phyloP scores from a whole-genome alignment of 2,888 invertebrate genomes.

The Hypsopygia costalis region DNA sequence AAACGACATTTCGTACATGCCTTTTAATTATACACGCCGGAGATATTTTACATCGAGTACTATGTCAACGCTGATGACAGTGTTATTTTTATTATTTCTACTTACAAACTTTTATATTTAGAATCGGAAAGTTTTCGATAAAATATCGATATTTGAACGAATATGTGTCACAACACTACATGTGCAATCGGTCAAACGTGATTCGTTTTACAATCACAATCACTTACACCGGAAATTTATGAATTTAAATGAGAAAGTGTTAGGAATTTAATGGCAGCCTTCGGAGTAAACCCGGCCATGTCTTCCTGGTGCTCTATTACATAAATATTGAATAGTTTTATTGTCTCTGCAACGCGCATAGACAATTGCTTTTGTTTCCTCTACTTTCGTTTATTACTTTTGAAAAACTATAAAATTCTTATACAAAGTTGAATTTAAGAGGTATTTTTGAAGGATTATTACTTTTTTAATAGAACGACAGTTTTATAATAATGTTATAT shows the following conservation, averaged over 20 bases:
- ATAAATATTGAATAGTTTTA: constrained; percentile 61
- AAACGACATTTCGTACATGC: too few relatives aligned
- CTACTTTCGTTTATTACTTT: constrained; percentile 24
- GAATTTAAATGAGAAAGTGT: constrained; percentile 80
- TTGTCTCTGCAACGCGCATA: constrained; percentile 41
- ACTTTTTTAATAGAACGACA: constrained; percentile 33
- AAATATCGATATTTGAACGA: constrained; percentile 18
- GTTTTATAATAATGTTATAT: background rate
- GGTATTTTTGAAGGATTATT: too few relatives aligned
- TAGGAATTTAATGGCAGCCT: constrained; percentile 74
- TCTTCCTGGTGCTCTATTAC: constrained; percentile 57
- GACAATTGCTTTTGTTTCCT: constrained; percentile 27
- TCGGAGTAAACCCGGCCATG: constrained; percentile 49
- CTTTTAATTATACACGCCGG: too few relatives aligned
- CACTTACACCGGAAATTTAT: constrained; percentile 78
- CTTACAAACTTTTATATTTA: too few relatives aligned
- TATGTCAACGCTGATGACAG: too few relatives aligned
- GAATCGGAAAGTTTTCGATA: too few relatives aligned
- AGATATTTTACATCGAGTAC: too few relatives aligned
- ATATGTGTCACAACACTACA: background rate
- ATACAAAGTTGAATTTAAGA: too few relatives aligned
- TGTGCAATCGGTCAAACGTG: constrained; percentile 73
- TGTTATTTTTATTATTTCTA: too few relatives aligned
- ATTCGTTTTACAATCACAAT: constrained; percentile 52
- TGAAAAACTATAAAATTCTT: background rate